phyloP scores from a whole-genome alignment of 2,797 vertebrate genomes.

The Pangasius krempfi region DNA sequence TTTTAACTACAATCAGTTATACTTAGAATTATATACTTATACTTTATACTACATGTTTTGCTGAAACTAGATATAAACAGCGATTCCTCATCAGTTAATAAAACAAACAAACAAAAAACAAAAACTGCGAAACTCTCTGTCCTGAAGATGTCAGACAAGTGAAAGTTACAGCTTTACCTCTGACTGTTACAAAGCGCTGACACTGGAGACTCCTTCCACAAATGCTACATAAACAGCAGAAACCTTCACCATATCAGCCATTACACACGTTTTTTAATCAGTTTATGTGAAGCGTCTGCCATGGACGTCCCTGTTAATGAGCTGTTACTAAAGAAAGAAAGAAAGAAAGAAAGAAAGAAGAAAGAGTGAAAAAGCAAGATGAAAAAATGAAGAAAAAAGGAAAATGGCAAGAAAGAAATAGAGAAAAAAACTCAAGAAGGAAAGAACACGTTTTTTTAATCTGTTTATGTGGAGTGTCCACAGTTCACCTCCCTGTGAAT shows the following conservation, averaged over 20 bases:
- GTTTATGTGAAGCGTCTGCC: not conserved
- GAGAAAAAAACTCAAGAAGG: too few species aligned
- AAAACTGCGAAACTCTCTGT: not conserved
- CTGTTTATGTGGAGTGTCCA: not conserved
- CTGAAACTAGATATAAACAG: not conserved
- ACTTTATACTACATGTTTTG: too few species aligned
- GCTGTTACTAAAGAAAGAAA: not conserved
- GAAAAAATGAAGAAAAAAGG: too few species aligned
- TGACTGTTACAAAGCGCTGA: not conserved
- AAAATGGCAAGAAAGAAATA: too few species aligned
- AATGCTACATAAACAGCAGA: not conserved
- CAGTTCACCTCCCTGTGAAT: not conserved
- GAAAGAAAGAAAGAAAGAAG: too few species aligned
- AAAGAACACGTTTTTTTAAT: too few species aligned
- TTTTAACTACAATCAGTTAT: not conserved
- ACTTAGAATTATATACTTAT: too few species aligned
- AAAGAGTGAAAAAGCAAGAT: too few species aligned
- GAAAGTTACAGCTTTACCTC: too few species aligned
- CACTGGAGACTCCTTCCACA: not conserved
- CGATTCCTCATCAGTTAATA: too few species aligned
- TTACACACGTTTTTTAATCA: not conserved
- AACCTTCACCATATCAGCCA: not conserved
- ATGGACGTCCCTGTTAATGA: too few species aligned
- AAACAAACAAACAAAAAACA: not conserved
- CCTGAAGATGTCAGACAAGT: not conserved